phyloP scores from a whole-genome alignment of 1,140 invertebrate genomes.

The Drosophila sproati region DNA sequence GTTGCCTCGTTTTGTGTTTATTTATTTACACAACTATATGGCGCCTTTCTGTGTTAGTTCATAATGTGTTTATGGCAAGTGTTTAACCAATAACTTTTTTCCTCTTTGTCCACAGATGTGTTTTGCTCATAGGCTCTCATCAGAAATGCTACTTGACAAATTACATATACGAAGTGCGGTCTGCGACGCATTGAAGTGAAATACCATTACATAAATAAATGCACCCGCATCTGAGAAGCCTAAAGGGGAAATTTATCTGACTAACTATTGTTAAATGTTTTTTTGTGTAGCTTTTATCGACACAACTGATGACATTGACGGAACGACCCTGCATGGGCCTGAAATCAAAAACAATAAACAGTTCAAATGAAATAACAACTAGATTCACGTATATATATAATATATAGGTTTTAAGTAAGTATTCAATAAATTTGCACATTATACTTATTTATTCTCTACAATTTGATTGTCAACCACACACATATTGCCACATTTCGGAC shows the following conservation, averaged over 20 bases:
- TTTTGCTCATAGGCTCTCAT: neutral
- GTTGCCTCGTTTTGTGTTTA: constrained; percentile 59
- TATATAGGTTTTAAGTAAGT: neutral
- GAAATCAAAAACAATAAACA: neutral
- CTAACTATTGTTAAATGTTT: neutral
- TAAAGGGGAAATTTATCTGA: neutral
- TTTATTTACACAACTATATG: constrained; percentile 61
- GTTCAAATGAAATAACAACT: neutral
- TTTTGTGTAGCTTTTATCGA: constrained; percentile 2
- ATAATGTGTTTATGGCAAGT: constrained; percentile 71
- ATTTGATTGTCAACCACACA: neutral
- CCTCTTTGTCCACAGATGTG: neutral
- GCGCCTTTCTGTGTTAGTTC: constrained; percentile 17
- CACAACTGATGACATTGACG: neutral
- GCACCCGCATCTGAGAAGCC: constrained; percentile 14
- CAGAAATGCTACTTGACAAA: constrained; percentile 25
- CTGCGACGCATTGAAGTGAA: neutral
- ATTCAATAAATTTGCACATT: neutral
- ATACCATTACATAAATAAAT: constrained; percentile 5
- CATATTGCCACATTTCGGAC: neutral
- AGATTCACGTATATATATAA: neutral
- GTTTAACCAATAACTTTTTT: constrained; percentile 62
- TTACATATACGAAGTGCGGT: constrained; percentile 11
- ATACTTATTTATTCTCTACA: neutral
- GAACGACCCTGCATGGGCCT: neutral